Conservation (phyloP, 2,888 invertebrate genomes). For the Lochmaea capreae region DNA sequence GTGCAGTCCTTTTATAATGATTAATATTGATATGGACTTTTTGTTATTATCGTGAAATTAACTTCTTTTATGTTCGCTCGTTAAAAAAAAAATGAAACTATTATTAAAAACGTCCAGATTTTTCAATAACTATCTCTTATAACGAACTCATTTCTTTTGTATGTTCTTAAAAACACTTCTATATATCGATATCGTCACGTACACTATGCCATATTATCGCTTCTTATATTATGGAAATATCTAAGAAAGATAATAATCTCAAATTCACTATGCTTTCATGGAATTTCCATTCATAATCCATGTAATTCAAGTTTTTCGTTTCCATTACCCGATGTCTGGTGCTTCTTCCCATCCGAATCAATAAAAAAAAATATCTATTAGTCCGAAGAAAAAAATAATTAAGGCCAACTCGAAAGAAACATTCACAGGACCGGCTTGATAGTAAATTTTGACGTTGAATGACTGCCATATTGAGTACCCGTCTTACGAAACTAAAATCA, state of each 20-base stretch:
- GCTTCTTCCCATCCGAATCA: slow-evolving; percentile 26
- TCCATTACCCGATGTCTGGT: slow-evolving; percentile 26
- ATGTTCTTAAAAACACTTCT: neutral
- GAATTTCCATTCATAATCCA: slow-evolving; percentile 31
- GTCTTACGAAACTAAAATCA: too few species aligned
- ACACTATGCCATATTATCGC: neutral
- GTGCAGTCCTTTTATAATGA: too few species aligned
- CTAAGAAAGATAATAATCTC: slow-evolving; percentile 15
- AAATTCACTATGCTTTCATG: slow-evolving; percentile 32
- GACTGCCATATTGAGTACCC: too few species aligned
- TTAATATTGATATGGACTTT: too few species aligned
- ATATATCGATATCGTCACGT: slow-evolving; percentile 9
- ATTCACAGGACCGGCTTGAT: slow-evolving; percentile 14
- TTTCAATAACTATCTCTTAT: neutral
- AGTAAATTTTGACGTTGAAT: neutral
- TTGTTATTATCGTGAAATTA: too few species aligned
- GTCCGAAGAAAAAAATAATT: slow-evolving; percentile 32
- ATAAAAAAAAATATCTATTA: slow-evolving; percentile 24
- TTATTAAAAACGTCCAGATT: neutral
- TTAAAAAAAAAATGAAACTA: too few species aligned
- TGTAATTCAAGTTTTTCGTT: slow-evolving; percentile 32
- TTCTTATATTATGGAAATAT: slow-evolving; percentile 7
- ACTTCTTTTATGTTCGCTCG: too few species aligned
- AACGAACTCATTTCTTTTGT: neutral
- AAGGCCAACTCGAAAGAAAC: slow-evolving; percentile 23